Percentiles rank a stretch among this genome's conserved stretches.
These are phyloP conservation scores for Glossosoma conforme DNA, from an alignment of 1,140 invertebrate species.

Conservation along the genomic window DNA sequence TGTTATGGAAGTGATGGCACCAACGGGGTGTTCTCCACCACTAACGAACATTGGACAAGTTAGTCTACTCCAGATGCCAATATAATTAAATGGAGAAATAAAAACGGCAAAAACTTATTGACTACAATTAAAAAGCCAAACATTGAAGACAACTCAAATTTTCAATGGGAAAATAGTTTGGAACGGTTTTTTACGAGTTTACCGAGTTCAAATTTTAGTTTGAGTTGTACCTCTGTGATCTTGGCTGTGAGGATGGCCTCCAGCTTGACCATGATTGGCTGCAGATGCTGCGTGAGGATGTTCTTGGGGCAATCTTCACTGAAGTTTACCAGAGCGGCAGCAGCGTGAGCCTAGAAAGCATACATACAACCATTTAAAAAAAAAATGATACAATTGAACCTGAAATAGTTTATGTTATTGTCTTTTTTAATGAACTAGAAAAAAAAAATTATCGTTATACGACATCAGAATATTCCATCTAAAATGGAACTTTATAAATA, in stretches of 20 bases:
- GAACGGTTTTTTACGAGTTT: too few species aligned
- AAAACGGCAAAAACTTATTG: too few species aligned
- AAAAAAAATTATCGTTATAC: too few species aligned
- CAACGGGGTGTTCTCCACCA: conserved; percentile 34
- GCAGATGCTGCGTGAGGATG: conserved; percentile 86
- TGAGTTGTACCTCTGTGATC: conserved; percentile 76
- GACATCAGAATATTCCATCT: too few species aligned
- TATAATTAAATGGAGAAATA: too few species aligned
- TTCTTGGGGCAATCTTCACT: conserved; percentile 97
- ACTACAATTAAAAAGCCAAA: too few species aligned
- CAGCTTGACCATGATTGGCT: conserved; percentile 86
- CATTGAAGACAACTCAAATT: conserved; percentile 1
- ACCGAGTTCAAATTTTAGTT: neutral
- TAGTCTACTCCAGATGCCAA: too few species aligned
- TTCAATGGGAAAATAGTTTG: neutral
- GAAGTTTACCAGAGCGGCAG: conserved; percentile 97
- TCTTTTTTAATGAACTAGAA: too few species aligned
- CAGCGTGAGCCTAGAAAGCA: conserved; percentile 63
- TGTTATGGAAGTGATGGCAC: conserved; percentile 47
- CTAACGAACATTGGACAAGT: conserved; percentile 46
- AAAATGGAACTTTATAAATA: too few species aligned
- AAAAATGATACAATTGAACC: too few species aligned
- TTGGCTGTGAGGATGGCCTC: conserved; percentile 88
- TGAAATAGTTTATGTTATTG: too few species aligned
- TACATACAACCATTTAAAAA: too few species aligned